phyloP scores from a whole-genome alignment of 2,113 vertebrate species.

The Dromiciops gliroides region DNA sequence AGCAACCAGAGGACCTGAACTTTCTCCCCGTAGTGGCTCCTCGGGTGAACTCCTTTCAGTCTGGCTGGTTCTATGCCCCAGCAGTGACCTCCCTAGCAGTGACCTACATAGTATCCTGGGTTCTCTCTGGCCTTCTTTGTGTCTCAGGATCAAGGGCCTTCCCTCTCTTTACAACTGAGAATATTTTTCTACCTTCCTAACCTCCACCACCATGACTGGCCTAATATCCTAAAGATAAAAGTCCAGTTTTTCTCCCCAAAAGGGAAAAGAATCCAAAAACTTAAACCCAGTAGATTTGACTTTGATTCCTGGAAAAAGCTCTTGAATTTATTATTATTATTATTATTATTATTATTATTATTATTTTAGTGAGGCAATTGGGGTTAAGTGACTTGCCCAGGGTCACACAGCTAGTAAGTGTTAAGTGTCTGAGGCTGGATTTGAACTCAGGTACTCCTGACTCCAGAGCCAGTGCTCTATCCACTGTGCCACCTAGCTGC shows the following conservation, averaged over 20 bases:
- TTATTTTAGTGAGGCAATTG: too few species aligned
- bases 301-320: not conserved
- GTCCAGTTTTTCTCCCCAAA: not conserved
- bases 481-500: too few species aligned
- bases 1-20: not conserved
- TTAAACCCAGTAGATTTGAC: not conserved
- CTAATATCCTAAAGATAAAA: not conserved
- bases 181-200: not conserved
- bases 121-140: not conserved
- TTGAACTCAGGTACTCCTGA: too few species aligned
- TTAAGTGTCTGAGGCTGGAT: too few species aligned
- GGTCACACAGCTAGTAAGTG: too few species aligned
- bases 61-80: not conserved
- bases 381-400: too few species aligned
- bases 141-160: not conserved
- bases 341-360: too few species aligned
- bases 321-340: not conserved
- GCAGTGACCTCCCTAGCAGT: not conserved
- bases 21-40: not conserved
- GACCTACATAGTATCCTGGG: not conserved
- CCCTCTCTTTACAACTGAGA: not conserved
- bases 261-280: not conserved
- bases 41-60: not conserved
- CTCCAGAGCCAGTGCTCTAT: too few species aligned
- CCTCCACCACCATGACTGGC: not conserved